These are phyloP conservation scores for Lepidurus couesii DNA, from an alignment of 1,140 invertebrate species.

Conservation along the genomic window DNA sequence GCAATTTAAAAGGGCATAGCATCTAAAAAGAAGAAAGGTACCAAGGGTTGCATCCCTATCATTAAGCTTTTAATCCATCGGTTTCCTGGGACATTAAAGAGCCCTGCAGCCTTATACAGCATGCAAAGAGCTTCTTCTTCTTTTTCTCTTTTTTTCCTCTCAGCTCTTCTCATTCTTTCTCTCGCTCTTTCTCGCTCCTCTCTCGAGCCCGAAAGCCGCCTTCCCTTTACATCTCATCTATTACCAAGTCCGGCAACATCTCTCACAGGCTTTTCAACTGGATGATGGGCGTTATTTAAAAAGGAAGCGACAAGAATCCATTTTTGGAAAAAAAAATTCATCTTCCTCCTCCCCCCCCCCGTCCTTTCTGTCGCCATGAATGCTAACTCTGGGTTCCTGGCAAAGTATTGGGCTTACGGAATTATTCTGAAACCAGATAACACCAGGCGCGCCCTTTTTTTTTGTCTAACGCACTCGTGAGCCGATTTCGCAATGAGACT, in stretches of 20 bases:
- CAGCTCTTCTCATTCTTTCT: background rate
- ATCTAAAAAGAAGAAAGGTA: conserved; percentile 13
- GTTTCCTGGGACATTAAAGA: conserved; percentile 15
- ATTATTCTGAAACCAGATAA: background rate
- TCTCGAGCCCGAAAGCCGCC: background rate
- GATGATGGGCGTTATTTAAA: conserved; percentile 12
- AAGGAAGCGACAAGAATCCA: conserved; percentile 8
- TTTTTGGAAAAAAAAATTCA: background rate
- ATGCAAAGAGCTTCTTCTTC: background rate
- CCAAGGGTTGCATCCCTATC: conserved; percentile 20
- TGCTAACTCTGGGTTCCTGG: background rate
- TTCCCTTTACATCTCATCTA: background rate
- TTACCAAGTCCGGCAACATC: background rate
- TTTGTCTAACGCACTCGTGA: background rate
- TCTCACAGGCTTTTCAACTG: background rate
- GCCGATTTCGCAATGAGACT: background rate
- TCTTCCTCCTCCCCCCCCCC: background rate
- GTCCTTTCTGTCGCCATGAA: background rate
- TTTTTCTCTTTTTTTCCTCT: background rate
- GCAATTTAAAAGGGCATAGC: background rate
- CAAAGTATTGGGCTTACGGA: background rate
- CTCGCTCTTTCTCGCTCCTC: background rate
- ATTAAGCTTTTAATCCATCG: conserved; percentile 22
- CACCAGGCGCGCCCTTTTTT: background rate
- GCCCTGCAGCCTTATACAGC: conserved; percentile 13